Percentiles rank a stretch among this genome's conserved stretches.
Evolutionary conservation across 2,797 vertebrate species (phyloP).

Genomic region (Enteromius afrohamiltoni): DNA sequence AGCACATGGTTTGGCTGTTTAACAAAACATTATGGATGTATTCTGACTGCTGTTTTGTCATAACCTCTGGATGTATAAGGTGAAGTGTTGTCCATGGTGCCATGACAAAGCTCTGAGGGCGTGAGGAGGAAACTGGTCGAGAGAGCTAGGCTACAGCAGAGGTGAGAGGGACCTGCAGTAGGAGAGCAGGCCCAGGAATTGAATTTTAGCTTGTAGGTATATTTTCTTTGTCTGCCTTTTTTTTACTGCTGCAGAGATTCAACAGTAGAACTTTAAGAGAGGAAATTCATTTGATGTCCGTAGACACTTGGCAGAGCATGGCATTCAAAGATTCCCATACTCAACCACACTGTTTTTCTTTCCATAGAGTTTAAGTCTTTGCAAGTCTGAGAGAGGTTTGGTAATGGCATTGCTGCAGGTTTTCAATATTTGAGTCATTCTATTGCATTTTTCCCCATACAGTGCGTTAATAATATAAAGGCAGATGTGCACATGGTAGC

Average conservation of each 20-base stretch:
- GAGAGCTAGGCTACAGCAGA: conserved; percentile 17
- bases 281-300: conserved; percentile 47
- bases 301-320: conserved; percentile 50
- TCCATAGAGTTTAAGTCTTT: conserved; percentile 49
- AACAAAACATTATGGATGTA: conserved; percentile 8
- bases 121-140: conserved; percentile 40
- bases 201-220: conserved; percentile 4
- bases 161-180: conserved; percentile 3
- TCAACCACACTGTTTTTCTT: conserved; percentile 57
- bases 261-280: conserved; percentile 28
- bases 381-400: conserved; percentile 41
- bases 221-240: conserved; percentile 29
- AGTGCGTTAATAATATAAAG: conserved; percentile 22
- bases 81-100: conserved; percentile 13
- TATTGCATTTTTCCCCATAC: conserved; percentile 6
- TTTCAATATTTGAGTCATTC: conserved; percentile 34
- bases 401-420: conserved; percentile 44
- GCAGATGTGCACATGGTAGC: conserved; percentile 4
- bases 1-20: conserved; percentile 18
- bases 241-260: conserved; percentile 26
- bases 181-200: not conserved
- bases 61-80: conserved; percentile 3
- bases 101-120: conserved; percentile 33
- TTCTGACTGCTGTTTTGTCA: not conserved
- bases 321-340: conserved; percentile 51